A percentile compares a stretch with the other conserved stretches of the same genome.
These are phyloP conservation scores for Megalonaias nervosa DNA, from an alignment of 1,140 invertebrate species.

Conservation along the genomic window DNA sequence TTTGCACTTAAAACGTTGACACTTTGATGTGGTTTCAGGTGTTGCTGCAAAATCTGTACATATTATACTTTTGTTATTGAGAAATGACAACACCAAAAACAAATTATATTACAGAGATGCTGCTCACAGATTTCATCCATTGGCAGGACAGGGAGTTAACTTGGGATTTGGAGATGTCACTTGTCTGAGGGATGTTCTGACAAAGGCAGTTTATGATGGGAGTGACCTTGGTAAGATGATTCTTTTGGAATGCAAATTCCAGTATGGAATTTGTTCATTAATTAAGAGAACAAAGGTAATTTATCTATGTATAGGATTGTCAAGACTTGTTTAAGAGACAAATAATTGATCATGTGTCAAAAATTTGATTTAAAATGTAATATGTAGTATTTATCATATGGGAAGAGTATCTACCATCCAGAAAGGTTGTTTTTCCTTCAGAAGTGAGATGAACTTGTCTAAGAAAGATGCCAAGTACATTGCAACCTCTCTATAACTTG, in stretches of 20 bases:
- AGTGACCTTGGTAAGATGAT: slow-evolving; percentile 78
- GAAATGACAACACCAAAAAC: background rate
- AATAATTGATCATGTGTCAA: too few species aligned
- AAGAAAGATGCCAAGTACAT: too few species aligned
- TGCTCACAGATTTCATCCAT: slow-evolving; percentile 95
- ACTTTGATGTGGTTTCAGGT: background rate
- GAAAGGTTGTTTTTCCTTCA: too few species aligned
- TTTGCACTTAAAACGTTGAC: background rate
- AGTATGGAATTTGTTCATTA: too few species aligned
- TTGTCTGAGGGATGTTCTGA: slow-evolving; percentile 80
- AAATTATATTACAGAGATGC: slow-evolving; percentile 81
- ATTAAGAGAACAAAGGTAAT: too few species aligned
- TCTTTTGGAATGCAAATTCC: background rate
- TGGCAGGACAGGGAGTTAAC: slow-evolving; percentile 98
- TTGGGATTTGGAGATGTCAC: slow-evolving; percentile 95
- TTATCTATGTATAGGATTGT: too few species aligned
- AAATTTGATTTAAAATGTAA: too few species aligned
- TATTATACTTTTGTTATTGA: background rate
- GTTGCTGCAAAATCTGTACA: background rate
- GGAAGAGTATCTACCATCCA: too few species aligned
- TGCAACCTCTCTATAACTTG: too few species aligned
- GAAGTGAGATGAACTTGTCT: too few species aligned
- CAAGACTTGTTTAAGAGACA: too few species aligned
- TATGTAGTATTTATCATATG: too few species aligned
- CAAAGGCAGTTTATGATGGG: slow-evolving; percentile 82